Conservation (phyloP, 2,888 invertebrate genomes). For the Halocaridina rubra region DNA sequence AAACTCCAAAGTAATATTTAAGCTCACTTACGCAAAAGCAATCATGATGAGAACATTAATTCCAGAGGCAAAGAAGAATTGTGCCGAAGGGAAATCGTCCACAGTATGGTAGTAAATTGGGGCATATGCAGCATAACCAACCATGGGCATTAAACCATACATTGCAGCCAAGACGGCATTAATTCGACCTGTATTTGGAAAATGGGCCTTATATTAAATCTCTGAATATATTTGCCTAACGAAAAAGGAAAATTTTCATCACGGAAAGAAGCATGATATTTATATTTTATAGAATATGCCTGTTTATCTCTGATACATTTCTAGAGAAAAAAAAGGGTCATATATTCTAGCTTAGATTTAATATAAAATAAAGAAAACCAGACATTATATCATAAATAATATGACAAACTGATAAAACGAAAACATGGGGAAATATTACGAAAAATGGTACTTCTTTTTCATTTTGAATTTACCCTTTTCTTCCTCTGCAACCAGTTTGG, state of each 20-base stretch:
- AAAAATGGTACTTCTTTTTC: no score
- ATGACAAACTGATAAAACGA: no score
- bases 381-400: not conserved
- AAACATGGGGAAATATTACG: no score
- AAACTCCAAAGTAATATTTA: no score
- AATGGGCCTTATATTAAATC: no score
- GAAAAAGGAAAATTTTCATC: no score
- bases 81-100: constrained; percentile 28
- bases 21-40: constrained; percentile 35
- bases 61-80: constrained; percentile 46
- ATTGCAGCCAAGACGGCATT: constrained; percentile 36
- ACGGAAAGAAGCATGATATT: no score
- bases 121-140: constrained; percentile 31
- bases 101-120: constrained; percentile 46
- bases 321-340: no score
- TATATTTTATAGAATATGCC: no score
- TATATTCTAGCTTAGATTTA: not conserved
- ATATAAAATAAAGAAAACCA: not conserved
- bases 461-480: constrained; percentile 36
- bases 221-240: no score
- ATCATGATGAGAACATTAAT: constrained; percentile 39
- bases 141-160: constrained; percentile 51
- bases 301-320: no score
- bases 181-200: constrained; percentile 37
- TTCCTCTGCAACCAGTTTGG: constrained; percentile 35